A percentile compares a stretch with the other conserved stretches of the same genome.
Conservation (phyloP, 2,888 invertebrate species). For the Drosophila paracracens region DNA sequence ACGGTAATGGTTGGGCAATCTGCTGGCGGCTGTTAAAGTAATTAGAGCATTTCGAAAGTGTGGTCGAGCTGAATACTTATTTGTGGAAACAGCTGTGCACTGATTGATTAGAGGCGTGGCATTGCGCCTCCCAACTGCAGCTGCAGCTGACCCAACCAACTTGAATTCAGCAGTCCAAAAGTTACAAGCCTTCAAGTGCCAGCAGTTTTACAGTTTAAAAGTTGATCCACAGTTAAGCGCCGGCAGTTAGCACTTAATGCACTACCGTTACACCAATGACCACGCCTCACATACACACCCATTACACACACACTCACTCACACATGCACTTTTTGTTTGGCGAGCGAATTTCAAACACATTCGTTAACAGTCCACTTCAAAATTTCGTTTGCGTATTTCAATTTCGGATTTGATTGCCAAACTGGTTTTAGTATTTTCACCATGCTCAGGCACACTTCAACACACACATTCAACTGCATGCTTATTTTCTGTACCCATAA, state of each 20-base stretch:
- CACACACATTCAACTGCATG: conserved; percentile 11
- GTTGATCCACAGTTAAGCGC: conserved; percentile 44
- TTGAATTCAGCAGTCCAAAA: neutral
- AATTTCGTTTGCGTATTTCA: conserved; percentile 76
- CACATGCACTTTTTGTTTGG: conserved; percentile 5
- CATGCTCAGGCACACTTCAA: conserved; percentile 2
- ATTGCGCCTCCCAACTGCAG: neutral
- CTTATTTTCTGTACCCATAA: conserved; percentile 29
- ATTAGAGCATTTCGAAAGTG: conserved; percentile 66
- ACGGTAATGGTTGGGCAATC: conserved; percentile 5
- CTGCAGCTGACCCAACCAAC: conserved; percentile 1
- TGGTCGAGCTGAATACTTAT: conserved; percentile 57
- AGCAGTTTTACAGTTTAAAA: conserved; percentile 44
- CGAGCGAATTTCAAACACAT: conserved; percentile 68
- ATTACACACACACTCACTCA: neutral
- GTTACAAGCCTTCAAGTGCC: conserved; percentile 15
- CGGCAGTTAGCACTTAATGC: conserved; percentile 70
- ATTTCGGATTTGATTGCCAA: conserved; percentile 73
- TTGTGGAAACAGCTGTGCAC: conserved; percentile 54
- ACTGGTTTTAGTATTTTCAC: conserved; percentile 60
- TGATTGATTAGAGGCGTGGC: conserved; percentile 56
- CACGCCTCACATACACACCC: conserved; percentile 14
- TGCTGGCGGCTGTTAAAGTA: conserved; percentile 73
- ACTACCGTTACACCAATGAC: conserved; percentile 35
- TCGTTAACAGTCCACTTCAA: conserved; percentile 64